Base-by-base conservation (phyloP, 2,113 vertebrate species). In the Ictalurus punctatus region DNA sequence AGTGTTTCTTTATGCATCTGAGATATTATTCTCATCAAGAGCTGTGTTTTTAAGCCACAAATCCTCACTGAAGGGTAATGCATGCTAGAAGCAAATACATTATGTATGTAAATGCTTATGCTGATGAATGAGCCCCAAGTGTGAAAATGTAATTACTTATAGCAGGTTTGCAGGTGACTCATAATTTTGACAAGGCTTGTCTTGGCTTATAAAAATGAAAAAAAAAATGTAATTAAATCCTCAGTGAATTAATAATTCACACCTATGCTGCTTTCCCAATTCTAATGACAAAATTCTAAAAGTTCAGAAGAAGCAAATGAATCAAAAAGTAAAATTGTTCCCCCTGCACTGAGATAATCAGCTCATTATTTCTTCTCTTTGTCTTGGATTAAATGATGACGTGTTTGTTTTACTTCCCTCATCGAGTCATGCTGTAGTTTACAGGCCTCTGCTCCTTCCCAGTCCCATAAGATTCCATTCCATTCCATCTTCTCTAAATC, bases 131-230 rank as follows among this genome's bases (percentile, higher is more conserved):
- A 88, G 40, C 48, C 34, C n/a, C 81, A 63, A 83, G 65, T 88
- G 76, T 85, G 58, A 85, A 92, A 90, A 91, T 89, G 88, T 87
- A 65, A 87, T 89, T 85, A 90, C 84, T 85, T 78, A 56, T 17
- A 84, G 44, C 74, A 81, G 86, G 83, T 87, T 61, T 87, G 59
- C 78, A 56, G 17, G 7, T 81, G 79, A 83, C 65, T 56, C 65
- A n/a, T 23, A 67, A 44, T 83, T 54, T 58, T 73, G 63, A 82
- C 78, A 87, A 56, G n/a, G 14, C 52, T n/a, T 71, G 13, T 40
- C 37, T 44, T 61, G 73, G 56, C 69, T 73, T 74, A 74, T 58
- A 58, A 54, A 59, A 40, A 48, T 7, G 6, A 48, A 48, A 48
- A 48, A 7, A 48, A 48, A 48, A 48, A 48, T 48, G 44, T 21